phyloP scores from a whole-genome alignment of 1,140 invertebrate species.

The Drosophila prosaltans region DNA sequence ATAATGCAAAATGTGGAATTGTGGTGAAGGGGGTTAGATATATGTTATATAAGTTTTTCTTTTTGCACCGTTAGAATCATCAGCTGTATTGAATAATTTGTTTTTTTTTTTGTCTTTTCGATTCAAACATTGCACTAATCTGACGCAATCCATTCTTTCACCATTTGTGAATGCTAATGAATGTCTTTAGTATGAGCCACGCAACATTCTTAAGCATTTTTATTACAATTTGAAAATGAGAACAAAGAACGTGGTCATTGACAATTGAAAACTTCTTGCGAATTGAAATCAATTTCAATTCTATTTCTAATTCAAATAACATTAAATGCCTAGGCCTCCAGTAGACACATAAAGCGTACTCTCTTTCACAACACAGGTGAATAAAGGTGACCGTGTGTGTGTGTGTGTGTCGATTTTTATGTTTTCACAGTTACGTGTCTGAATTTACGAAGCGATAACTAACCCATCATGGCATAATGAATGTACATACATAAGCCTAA shows the following conservation, averaged over 20 bases:
- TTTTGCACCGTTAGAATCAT: too few relatives aligned
- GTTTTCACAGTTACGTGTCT: conserved; percentile 56
- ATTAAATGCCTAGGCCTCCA: conserved; percentile 21
- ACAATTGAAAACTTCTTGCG: conserved; percentile 3
- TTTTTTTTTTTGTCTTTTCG: too few relatives aligned
- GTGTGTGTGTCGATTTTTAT: conserved; percentile 56
- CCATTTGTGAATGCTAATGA: conserved; percentile 45
- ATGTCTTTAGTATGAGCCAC: conserved; percentile 35
- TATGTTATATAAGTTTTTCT: too few relatives aligned
- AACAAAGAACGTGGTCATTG: conserved; percentile 3
- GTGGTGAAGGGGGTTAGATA: too few relatives aligned
- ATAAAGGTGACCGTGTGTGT: conserved; percentile 26
- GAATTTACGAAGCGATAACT: conserved; percentile 24
- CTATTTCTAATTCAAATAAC: conserved; percentile 45
- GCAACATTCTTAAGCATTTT: conserved; percentile 36
- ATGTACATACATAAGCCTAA: neutral
- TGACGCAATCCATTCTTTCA: conserved; percentile 35
- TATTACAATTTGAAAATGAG: conserved; percentile 28
- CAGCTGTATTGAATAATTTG: neutral
- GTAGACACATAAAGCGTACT: conserved; percentile 45
- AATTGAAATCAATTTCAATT: conserved; percentile 31
- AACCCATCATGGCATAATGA: neutral
- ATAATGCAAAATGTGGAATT: too few relatives aligned
- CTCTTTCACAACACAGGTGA: neutral
- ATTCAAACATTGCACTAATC: conserved; percentile 15